Evolutionary conservation across 1,140 invertebrate genomes (phyloP).

Genomic region (Bombus vancouverensis): DNA sequence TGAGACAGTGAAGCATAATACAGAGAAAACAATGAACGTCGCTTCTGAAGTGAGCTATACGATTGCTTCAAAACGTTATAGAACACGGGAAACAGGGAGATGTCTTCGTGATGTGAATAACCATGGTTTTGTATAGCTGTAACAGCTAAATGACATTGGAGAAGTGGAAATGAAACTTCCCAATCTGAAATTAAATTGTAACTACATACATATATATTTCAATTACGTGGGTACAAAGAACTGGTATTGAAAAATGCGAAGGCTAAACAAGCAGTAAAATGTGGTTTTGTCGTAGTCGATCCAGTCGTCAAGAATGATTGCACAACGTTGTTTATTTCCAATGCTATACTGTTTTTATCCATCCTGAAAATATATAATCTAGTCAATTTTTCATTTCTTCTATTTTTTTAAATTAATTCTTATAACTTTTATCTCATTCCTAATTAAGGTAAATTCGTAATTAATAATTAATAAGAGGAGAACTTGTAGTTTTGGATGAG

Average conservation of each 20-base stretch:
- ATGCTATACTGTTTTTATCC: no score
- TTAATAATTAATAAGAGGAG: no score
- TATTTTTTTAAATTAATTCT: neutral
- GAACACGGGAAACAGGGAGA: neutral
- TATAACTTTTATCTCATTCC: neutral
- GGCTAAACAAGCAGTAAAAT: conserved; percentile 11
- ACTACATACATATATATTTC: neutral
- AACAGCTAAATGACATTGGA: neutral
- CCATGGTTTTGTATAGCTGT: neutral
- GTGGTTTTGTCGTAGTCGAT: neutral
- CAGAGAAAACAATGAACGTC: neutral
- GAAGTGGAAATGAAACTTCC: neutral
- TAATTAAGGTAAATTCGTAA: no score
- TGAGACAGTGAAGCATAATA: neutral
- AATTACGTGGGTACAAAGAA: neutral
- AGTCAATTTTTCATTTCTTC: neutral
- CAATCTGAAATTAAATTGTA: neutral
- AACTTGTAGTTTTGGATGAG: no score
- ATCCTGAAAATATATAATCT: neutral
- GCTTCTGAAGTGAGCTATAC: neutral
- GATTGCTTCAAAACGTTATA: neutral
- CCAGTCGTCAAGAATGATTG: neutral
- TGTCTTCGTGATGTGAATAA: neutral
- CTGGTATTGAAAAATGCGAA: conserved; percentile 13
- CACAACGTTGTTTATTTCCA: neutral